Conservation (phyloP, 1,140 invertebrate species). For the Nasonia vitripennis region DNA sequence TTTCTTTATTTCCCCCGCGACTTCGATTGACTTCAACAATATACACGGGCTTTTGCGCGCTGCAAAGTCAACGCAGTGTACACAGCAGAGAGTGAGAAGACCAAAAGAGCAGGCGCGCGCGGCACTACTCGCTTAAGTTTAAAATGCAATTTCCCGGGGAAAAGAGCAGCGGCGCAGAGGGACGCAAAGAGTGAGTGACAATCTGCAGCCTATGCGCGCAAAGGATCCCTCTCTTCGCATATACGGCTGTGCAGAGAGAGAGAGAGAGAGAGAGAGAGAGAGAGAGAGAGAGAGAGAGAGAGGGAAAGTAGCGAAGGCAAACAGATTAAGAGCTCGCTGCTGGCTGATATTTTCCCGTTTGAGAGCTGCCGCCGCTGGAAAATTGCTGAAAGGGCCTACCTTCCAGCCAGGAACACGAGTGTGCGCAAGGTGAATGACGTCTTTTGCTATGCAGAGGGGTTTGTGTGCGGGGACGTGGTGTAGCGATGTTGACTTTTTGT, state of each 20-base stretch:
- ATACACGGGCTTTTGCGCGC: not conserved
- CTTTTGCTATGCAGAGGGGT: not conserved
- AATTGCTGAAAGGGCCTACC: constrained; percentile 24
- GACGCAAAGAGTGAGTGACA: constrained; percentile 36
- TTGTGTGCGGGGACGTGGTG: too few species aligned
- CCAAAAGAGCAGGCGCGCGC: not conserved
- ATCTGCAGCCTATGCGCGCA: constrained; percentile 26
- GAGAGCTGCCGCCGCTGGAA: not conserved
- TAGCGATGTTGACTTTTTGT: too few species aligned
- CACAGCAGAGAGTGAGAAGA: too few species aligned
- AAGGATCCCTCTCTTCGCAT: not conserved
- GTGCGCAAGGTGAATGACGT: not conserved
- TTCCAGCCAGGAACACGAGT: not conserved
- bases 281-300: not conserved
- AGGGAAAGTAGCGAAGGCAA: constrained; percentile 5
- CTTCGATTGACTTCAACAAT: not conserved
- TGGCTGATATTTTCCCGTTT: constrained; percentile 37
- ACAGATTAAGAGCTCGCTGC: constrained; percentile 34
- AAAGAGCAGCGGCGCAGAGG: not conserved
- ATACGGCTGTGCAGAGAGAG: not conserved
- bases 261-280: not conserved
- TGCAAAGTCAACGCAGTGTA: not conserved
- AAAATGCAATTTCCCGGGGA: constrained; percentile 41
- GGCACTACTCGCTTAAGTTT: constrained; percentile 26
- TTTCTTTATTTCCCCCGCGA: not conserved